A percentile compares a stretch with the other conserved stretches of the same genome.
phyloP scores from a whole-genome alignment of 2,888 invertebrate species.

The Stenolophus ochropezus region DNA sequence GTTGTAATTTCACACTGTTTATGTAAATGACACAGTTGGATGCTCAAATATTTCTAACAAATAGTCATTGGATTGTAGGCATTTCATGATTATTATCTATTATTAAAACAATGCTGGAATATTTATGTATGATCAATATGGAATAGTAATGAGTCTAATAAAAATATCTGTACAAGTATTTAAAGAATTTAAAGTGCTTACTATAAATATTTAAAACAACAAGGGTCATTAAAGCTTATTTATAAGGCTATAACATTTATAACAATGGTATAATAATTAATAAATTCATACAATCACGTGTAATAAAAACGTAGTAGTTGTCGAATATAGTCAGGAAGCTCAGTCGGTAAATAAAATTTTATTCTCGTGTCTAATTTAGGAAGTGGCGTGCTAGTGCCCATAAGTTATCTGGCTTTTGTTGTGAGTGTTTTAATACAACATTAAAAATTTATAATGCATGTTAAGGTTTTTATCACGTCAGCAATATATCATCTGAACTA shows the following conservation, averaged over 20 bases:
- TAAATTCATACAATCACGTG: constrained; percentile 19
- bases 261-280: constrained; percentile 32
- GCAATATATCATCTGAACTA: constrained; percentile 41
- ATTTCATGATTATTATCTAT: neutral
- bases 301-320: constrained; percentile 12
- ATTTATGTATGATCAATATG: constrained; percentile 1
- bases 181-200: neutral
- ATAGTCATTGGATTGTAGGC: constrained; percentile 13
- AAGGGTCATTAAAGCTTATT: constrained; percentile 7
- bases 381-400: constrained; percentile 16
- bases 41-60: neutral
- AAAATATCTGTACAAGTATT: neutral
- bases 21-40: constrained; percentile 23
- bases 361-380: constrained; percentile 26
- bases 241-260: neutral
- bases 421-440: constrained; percentile 44
- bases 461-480: constrained; percentile 42
- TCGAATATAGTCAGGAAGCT: neutral
- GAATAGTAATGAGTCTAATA: constrained; percentile 23
- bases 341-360: neutral
- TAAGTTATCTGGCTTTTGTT: constrained; percentile 42
- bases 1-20: constrained; percentile 34
- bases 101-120: constrained; percentile 6
- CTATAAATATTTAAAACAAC: constrained; percentile 20
- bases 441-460: constrained; percentile 47